Evolutionary conservation across 2,797 vertebrate species (phyloP).

Genomic region (Chelonia mydas): DNA sequence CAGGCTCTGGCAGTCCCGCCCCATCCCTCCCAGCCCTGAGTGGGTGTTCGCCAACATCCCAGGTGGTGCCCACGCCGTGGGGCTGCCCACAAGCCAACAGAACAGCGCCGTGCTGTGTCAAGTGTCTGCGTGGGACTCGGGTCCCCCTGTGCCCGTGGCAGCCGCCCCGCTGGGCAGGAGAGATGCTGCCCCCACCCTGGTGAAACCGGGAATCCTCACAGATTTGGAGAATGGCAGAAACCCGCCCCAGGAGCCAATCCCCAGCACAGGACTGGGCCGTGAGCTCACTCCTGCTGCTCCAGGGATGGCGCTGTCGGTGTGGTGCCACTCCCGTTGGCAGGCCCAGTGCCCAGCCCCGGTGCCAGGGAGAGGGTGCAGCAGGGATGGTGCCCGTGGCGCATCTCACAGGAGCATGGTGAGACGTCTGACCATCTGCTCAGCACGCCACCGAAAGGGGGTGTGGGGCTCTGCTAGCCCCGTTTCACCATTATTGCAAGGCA

Average conservation of each 20-base stretch:
- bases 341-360: not conserved
- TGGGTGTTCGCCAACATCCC: not conserved
- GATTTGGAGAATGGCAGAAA: not conserved
- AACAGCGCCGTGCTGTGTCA: not conserved
- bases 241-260: not conserved
- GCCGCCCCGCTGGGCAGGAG: not conserved
- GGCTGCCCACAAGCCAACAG: not conserved
- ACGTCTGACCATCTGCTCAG: not conserved
- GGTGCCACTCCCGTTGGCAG: not conserved
- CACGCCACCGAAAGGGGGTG: not conserved
- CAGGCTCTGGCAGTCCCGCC: not conserved
- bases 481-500: not conserved
- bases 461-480: not conserved
- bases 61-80: no score
- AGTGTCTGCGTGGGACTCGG: not conserved
- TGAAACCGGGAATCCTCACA: not conserved
- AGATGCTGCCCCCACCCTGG: not conserved
- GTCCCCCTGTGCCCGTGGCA: not conserved
- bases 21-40: not conserved
- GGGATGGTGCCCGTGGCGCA: not conserved
- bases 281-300: no score
- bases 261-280: not conserved
- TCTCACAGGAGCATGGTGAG: not conserved
- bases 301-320: not conserved
- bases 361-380: not conserved